A percentile compares a stretch with the other conserved stretches of the same genome.
Conservation (phyloP, 2,797 vertebrate species). For the Mareca penelope region DNA sequence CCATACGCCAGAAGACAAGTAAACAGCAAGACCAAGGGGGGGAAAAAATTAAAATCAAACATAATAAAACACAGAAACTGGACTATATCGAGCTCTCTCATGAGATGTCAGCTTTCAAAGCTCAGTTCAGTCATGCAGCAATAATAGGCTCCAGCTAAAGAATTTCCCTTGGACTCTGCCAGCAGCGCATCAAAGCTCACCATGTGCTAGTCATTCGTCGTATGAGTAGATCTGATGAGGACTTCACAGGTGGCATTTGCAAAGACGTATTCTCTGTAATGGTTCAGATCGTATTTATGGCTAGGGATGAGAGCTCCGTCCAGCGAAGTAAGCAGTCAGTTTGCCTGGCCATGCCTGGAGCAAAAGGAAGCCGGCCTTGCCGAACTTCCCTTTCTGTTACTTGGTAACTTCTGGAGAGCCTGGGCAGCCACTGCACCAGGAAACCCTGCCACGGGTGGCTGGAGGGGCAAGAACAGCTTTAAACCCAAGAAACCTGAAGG, state of each 20-base stretch:
- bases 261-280: neutral
- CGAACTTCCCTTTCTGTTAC: neutral
- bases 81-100: conserved; percentile 23
- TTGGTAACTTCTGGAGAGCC: neutral
- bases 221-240: neutral
- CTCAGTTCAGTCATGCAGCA: conserved; percentile 76
- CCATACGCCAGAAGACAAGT: neutral
- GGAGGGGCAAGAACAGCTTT: neutral
- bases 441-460: neutral
- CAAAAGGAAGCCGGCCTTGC: conserved; percentile 59
- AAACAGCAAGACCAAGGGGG: neutral
- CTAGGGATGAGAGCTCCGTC: conserved; percentile 26
- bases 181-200: conserved; percentile 20
- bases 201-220: neutral
- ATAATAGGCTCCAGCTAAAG: conserved; percentile 64
- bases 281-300: neutral
- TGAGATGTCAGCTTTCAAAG: conserved; percentile 56
- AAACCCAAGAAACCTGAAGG: neutral
- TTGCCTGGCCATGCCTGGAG: conserved; percentile 64
- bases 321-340: conserved; percentile 68
- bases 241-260: neutral
- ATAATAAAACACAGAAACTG: neutral
- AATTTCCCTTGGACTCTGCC: conserved; percentile 63
- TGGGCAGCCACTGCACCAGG: neutral
- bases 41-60: neutral